Evolutionary conservation across 2,888 invertebrate species (phyloP).

Genomic region (Caenorhabditis angaria): DNA sequence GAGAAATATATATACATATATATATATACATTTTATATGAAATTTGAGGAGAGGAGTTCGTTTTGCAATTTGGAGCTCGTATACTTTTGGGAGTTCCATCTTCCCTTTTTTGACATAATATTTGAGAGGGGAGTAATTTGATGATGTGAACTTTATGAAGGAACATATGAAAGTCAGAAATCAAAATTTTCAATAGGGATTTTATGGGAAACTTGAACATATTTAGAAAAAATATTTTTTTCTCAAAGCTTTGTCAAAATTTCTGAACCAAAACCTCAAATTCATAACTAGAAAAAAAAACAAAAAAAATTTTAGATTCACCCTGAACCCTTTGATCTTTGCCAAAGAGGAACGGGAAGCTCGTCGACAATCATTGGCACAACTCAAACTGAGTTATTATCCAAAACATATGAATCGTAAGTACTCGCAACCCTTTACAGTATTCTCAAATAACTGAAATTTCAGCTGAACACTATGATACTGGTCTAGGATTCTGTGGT

Average conservation of each 20-base stretch:
- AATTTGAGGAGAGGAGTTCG: neutral
- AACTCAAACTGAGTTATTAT: slow-evolving; percentile 70
- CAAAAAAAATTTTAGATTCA: slow-evolving; percentile 58
- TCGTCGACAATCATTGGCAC: slow-evolving; percentile 69
- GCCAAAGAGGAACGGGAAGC: slow-evolving; percentile 71
- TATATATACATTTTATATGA: neutral
- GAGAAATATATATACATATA: neutral
- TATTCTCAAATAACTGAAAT: neutral
- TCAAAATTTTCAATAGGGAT: neutral
- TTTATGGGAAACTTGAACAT: neutral
- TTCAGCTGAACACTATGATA: slow-evolving; percentile 70
- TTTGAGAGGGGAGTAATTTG: slow-evolving; percentile 8
- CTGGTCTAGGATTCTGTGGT: slow-evolving; percentile 66
- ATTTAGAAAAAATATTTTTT: neutral
- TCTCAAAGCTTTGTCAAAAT: too few relatives aligned
- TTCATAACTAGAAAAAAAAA: neutral
- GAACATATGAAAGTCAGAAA: neutral
- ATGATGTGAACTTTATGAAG: neutral
- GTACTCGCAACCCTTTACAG: too few relatives aligned
- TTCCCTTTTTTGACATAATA: too few relatives aligned
- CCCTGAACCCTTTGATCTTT: slow-evolving; percentile 70
- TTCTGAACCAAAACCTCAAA: too few relatives aligned
- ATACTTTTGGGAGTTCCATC: neutral
- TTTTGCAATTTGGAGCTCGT: neutral
- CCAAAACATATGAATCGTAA: slow-evolving; percentile 68